Evolutionary conservation across 2,797 vertebrate genomes (phyloP).

Genomic region (Echeneis naucrates): DNA sequence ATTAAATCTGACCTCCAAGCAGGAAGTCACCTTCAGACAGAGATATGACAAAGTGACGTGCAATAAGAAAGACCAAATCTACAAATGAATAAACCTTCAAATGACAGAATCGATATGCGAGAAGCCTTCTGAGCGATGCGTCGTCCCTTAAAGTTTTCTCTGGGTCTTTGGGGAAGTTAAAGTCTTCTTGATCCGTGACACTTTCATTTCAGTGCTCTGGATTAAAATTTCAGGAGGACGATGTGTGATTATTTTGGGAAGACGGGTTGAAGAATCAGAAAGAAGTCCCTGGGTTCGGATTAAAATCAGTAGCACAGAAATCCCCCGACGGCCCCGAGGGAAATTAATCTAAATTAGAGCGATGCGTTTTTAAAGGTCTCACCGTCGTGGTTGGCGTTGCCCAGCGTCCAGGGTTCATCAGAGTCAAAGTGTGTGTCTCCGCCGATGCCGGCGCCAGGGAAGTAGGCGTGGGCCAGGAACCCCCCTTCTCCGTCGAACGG

Average conservation of each 20-base stretch:
- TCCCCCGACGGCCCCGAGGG: background rate
- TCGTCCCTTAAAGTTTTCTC: too few relatives aligned
- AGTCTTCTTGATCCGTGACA: too few relatives aligned
- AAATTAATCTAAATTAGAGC: background rate
- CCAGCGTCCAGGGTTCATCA: conserved; percentile 97
- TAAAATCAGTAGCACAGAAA: background rate
- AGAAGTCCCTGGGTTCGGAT: background rate
- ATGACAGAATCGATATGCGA: too few relatives aligned
- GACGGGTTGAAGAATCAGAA: background rate
- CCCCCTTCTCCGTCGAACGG: conserved; percentile 98
- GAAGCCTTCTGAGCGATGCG: too few relatives aligned
- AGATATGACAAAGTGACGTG: too few relatives aligned
- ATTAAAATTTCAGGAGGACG: background rate
- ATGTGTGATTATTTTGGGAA: background rate
- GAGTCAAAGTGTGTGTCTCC: conserved; percentile 99
- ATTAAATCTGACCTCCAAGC: too few relatives aligned
- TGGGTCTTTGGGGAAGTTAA: too few relatives aligned
- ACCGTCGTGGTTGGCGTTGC: conserved; percentile 96
- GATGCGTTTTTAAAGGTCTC: background rate
- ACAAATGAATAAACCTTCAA: too few relatives aligned
- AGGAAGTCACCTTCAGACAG: too few relatives aligned
- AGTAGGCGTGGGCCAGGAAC: conserved; percentile 97
- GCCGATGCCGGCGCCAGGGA: conserved; percentile 96
- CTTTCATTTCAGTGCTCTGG: background rate
- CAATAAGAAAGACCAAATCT: too few relatives aligned